Conservation (phyloP, 92 coral and sea anemone species). For the Epizoanthus fatuus region DNA sequence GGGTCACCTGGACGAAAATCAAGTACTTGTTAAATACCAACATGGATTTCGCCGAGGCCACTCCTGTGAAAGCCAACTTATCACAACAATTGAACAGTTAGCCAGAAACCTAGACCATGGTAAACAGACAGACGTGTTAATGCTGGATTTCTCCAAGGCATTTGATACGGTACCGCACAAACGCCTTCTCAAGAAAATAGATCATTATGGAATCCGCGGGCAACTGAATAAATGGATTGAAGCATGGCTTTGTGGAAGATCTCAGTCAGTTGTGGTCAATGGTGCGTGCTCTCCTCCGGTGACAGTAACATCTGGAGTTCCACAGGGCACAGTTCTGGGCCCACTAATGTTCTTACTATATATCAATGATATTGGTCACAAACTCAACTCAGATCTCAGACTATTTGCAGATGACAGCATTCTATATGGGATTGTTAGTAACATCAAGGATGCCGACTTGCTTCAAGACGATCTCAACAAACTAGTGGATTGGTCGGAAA, state of each 20-base stretch:
- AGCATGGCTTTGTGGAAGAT: not conserved
- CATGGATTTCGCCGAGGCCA: constrained; percentile 52
- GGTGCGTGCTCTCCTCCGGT: too few relatives aligned
- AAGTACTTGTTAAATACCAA: constrained; percentile 53
- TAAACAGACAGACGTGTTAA: constrained; percentile 38
- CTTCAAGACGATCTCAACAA: not conserved
- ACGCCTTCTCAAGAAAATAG: constrained; percentile 48
- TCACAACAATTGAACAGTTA: constrained; percentile 38
- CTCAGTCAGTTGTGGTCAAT: too few relatives aligned
- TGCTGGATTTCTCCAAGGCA: constrained; percentile 46
- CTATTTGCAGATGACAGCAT: too few relatives aligned
- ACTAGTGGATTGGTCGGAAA: not conserved
- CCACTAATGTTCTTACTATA: too few relatives aligned
- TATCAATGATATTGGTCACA: too few relatives aligned
- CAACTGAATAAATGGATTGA: constrained; percentile 19
- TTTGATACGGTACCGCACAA: not conserved
- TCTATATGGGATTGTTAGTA: constrained; percentile 11
- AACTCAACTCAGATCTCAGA: too few relatives aligned
- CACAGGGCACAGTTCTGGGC: too few relatives aligned
- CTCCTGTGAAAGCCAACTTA: constrained; percentile 58
- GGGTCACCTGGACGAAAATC: constrained; percentile 43
- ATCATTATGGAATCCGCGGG: constrained; percentile 60
- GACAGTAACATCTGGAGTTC: too few relatives aligned
- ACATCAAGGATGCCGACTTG: constrained; percentile 3
- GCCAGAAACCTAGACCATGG: constrained; percentile 35